Conservation (phyloP, 2,797 vertebrate species). For the Phrynocephalus forsythii region DNA sequence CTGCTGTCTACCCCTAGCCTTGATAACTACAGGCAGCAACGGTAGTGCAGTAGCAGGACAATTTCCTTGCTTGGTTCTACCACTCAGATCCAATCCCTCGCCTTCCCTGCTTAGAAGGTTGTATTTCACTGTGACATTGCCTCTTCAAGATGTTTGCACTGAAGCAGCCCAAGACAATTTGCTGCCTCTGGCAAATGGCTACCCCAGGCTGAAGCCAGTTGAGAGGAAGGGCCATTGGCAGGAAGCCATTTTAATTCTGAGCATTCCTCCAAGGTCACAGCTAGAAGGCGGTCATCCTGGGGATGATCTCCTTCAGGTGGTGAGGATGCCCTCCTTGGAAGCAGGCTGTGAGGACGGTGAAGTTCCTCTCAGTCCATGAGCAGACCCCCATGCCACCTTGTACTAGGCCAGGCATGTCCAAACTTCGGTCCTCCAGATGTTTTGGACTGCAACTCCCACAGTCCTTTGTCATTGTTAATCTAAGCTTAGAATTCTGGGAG, state of each 20-base stretch:
- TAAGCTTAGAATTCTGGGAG: no score
- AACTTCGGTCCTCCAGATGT: no score
- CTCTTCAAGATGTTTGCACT: no score
- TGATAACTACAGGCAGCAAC: neutral
- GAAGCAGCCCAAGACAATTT: no score
- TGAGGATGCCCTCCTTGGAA: neutral
- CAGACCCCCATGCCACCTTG: no score
- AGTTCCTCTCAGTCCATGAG: neutral
- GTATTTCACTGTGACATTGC: no score
- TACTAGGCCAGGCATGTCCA: no score
- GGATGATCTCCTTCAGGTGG: neutral
- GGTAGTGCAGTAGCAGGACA: no score
- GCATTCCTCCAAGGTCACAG: neutral
- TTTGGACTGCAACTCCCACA: no score
- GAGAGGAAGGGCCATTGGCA: neutral
- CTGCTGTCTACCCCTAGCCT: neutral
- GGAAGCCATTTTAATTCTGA: neutral
- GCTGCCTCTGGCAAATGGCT: no score
- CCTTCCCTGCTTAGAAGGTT: neutral
- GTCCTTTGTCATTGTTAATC: no score
- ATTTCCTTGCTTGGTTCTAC: neutral
- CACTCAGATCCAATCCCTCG: neutral
- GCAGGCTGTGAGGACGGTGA: neutral
- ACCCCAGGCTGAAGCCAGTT: neutral
- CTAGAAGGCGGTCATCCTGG: neutral